Base-by-base conservation (phyloP, 2,113 vertebrate genomes). In the Bubo blakistoni region DNA sequence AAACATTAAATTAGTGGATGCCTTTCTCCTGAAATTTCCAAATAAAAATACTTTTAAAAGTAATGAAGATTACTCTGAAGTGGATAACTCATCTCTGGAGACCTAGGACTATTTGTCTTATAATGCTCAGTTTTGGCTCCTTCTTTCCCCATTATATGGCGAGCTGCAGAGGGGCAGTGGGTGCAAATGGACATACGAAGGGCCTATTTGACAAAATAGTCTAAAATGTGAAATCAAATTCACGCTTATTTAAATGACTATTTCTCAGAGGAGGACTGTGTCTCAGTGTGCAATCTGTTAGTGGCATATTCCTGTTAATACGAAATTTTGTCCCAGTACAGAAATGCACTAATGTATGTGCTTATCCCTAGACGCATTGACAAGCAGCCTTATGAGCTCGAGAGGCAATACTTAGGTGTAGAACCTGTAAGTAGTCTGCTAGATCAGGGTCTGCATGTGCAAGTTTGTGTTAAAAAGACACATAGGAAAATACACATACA, bases 401-500 rank as follows among this genome's bases (percentile, higher is more conserved):
- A 54, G 74, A 42, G 47, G 47, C 71, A 63, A 13, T 20, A 15
- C 25, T 57, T 67, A 26, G n/a, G 38, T 63, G 29, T 24, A 67
- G 78, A 46, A 27, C 2, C 1, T 21, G 2, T 3, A 30, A 49
- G 18, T 21, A 47, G 40, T 11, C 47, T 88, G 55, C 36, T 65
- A 16, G 2, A 44, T 59, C 59, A 22, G 58, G 11, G 4, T 72
- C 62, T 88, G 36, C 44, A 3, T 13, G 21, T 44, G 16, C 30
- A 7, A 11, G 5, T 30, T 88, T 11, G 36, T 66, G 30, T 58
- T 92, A 69, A 72, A 70, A 91, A 80, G 32, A 7, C 17, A 32
- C 1, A 1, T 27, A 3, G 4, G 62, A 66, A 88, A 90, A 90
- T 32, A 77, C 11, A 9, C 1, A 0, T 13, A 26, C 32, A 36